phyloP scores from a whole-genome alignment of 2,113 vertebrate species.

The Mus pahari region DNA sequence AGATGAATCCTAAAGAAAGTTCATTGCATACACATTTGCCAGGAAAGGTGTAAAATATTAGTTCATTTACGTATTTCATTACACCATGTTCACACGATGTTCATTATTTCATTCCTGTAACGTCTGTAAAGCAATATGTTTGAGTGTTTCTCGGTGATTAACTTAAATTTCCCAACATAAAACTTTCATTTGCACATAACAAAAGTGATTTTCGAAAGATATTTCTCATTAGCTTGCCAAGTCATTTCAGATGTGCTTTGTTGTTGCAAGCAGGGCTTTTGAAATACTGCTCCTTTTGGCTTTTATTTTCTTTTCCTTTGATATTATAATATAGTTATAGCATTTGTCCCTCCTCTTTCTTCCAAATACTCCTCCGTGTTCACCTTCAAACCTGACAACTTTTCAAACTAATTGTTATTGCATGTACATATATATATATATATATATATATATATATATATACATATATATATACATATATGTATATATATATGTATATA shows the following conservation, averaged over 20 bases:
- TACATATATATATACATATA: neutral
- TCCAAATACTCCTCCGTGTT: neutral
- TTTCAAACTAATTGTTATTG: neutral
- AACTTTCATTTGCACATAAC: constrained; percentile 42
- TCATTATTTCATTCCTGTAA: constrained; percentile 37
- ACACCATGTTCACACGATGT: neutral
- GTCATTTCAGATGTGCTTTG: constrained; percentile 43
- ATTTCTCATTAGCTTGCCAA: constrained; percentile 54
- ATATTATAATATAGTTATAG: neutral
- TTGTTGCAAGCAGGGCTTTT: constrained; percentile 40
- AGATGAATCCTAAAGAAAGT: constrained; percentile 19
- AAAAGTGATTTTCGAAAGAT: neutral
- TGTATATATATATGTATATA: neutral
- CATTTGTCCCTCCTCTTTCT: neutral
- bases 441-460: neutral
- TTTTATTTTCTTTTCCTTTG: neutral
- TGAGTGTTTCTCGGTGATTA: neutral
- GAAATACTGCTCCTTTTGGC: neutral
- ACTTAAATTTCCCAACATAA: constrained; percentile 13
- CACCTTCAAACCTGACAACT: neutral
- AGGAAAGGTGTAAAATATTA: neutral
- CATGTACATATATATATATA: neutral
- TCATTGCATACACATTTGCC: neutral
- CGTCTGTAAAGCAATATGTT: constrained; percentile 19
- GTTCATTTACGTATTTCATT: neutral